Evolutionary conservation across 2,797 vertebrate genomes (phyloP).

Genomic region (Australoheros facetus): DNA sequence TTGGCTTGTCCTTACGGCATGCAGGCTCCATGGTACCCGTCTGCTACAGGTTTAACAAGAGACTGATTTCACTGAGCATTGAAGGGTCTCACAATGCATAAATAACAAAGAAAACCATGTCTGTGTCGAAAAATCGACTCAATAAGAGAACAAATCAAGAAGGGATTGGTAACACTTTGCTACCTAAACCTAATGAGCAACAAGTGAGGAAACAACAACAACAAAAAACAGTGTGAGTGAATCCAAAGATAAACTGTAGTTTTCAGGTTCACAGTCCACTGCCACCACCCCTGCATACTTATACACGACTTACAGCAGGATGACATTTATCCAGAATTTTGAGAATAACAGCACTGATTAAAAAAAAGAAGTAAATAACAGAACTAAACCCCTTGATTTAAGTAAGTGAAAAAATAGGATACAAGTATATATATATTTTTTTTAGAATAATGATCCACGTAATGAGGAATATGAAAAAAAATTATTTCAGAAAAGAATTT

Average conservation of each 20-base stretch:
- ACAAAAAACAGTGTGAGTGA: neutral
- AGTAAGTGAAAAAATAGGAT: neutral
- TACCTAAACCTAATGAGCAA: neutral
- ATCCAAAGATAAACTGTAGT: neutral
- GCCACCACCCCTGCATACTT: neutral
- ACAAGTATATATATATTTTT: neutral
- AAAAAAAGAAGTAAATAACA: neutral
- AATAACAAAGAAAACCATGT: neutral
- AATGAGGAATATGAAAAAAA: neutral
- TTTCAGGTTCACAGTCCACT: neutral
- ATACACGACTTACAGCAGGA: neutral
- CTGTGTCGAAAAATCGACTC: neutral
- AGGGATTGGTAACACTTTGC: neutral
- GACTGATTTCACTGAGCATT: neutral
- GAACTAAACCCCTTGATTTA: neutral
- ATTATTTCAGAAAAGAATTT: neutral
- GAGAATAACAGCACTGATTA: neutral
- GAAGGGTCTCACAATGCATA: rapidly evolving
- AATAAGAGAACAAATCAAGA: neutral
- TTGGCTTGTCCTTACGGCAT: slow-evolving; percentile 87
- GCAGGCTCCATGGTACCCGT: slow-evolving; percentile 84
- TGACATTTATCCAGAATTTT: neutral
- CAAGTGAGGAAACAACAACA: neutral
- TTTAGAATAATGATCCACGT: neutral
- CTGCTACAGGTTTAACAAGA: neutral